phyloP scores from a whole-genome alignment of 2,113 vertebrate species.

The Aplodontia rufa region DNA sequence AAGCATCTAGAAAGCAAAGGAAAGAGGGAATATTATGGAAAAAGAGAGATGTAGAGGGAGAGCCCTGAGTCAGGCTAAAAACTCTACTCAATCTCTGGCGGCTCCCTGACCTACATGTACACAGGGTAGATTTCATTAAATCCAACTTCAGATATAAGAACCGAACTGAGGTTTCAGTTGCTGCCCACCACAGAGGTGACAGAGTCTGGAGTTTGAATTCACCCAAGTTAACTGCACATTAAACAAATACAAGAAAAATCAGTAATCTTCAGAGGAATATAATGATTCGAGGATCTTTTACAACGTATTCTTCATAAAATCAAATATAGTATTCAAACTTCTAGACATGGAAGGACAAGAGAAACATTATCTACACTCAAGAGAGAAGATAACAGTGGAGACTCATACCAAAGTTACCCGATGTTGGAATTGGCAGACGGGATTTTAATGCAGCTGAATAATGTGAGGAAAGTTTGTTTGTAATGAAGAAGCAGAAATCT shows the following conservation, averaged over 20 bases:
- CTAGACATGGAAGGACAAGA: not conserved
- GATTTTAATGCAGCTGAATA: not conserved
- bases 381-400: not conserved
- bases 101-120: not conserved
- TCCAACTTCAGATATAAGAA: not conserved
- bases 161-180: not conserved
- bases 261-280: not conserved
- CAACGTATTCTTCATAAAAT: not conserved
- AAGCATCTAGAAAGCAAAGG: not conserved
- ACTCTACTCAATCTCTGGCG: not conserved
- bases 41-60: not conserved
- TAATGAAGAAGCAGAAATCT: not conserved
- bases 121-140: not conserved
- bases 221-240: not conserved
- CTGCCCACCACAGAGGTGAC: not conserved
- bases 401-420: not conserved
- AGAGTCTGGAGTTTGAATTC: not conserved
- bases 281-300: not conserved
- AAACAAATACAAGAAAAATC: not conserved
- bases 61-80: not conserved
- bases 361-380: not conserved
- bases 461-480: not conserved
- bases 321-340: not conserved
- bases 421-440: not conserved
- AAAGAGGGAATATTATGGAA: not conserved